These are phyloP conservation scores for Drepanosiphum platanoidis DNA, from an alignment of 2,888 invertebrate species.

Conservation along the genomic window DNA sequence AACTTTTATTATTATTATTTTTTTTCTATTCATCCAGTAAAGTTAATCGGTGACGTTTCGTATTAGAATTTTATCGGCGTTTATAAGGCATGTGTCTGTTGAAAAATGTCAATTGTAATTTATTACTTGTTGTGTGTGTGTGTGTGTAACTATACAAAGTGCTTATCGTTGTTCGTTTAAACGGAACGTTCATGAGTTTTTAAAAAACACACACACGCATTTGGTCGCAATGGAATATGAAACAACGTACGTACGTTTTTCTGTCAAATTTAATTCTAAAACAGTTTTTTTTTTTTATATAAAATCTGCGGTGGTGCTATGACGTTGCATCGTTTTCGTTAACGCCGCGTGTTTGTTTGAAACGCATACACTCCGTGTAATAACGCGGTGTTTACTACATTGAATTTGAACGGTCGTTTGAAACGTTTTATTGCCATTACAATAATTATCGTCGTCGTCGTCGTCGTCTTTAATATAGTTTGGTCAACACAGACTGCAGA, in stretches of 20 bases:
- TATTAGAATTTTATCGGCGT: conserved; percentile 28
- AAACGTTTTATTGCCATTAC: no score
- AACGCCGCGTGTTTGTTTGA: no score
- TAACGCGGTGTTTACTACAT: no score
- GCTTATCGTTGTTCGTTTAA: background rate
- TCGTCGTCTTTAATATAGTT: no score
- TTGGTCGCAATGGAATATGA: no score
- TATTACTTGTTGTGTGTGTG: background rate
- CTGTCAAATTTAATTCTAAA: background rate
- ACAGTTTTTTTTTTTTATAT: background rate
- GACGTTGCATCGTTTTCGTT: background rate
- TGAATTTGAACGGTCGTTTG: no score
- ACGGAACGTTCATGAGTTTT: background rate
- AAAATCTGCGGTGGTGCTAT: background rate
- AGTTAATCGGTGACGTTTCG: conserved; percentile 5
- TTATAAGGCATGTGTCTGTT: background rate
- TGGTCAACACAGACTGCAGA: no score
- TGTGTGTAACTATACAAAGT: background rate
- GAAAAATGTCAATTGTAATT: no score
- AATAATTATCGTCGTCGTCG: no score
- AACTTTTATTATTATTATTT: background rate
- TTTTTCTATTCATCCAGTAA: background rate
- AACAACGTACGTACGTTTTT: background rate
- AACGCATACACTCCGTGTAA: no score
- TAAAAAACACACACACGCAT: background rate